Evolutionary conservation across 92 coral and sea anemone genomes (phyloP).

Genomic region (Pocillopora grandis): DNA sequence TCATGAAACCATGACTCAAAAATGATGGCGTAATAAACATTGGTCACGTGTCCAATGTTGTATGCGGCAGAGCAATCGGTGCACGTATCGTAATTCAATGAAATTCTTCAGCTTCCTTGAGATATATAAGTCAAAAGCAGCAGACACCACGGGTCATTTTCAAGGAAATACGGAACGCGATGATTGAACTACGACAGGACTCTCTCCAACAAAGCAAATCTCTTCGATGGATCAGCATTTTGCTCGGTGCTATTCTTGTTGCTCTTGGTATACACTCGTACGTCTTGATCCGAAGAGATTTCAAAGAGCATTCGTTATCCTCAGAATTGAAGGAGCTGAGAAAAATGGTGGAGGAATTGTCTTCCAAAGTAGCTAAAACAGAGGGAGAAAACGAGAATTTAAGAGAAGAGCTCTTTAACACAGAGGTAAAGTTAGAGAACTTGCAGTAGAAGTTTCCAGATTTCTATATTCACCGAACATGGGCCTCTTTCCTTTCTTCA

Average conservation of each 20-base stretch:
- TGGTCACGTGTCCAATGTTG: slow-evolving; percentile 34
- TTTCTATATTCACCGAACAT: neutral
- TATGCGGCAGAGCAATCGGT: neutral
- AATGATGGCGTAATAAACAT: slow-evolving; percentile 8
- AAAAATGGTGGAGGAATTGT: slow-evolving; percentile 8
- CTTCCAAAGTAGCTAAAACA: slow-evolving; percentile 1
- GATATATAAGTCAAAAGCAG: neutral
- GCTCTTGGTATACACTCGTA: neutral
- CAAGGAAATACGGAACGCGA: neutral
- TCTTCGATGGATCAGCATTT: neutral
- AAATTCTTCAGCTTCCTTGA: slow-evolving; percentile 40
- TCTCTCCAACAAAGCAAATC: neutral
- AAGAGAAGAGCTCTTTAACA: slow-evolving; percentile 12
- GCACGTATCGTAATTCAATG: neutral
- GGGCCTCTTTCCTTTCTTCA: neutral
- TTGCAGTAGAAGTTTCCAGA: neutral
- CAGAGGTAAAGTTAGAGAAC: slow-evolving; percentile 1
- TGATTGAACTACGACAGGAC: neutral
- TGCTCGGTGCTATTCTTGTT: neutral
- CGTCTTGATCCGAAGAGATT: neutral
- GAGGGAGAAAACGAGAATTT: slow-evolving; percentile 26
- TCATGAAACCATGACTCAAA: slow-evolving; percentile 25
- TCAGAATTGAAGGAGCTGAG: slow-evolving; percentile 19
- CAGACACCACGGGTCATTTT: neutral
- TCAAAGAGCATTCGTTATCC: slow-evolving; percentile 1